Evolutionary conservation across 2,888 invertebrate species (phyloP).

Genomic region (Lepeophtheirus nordmannii): DNA sequence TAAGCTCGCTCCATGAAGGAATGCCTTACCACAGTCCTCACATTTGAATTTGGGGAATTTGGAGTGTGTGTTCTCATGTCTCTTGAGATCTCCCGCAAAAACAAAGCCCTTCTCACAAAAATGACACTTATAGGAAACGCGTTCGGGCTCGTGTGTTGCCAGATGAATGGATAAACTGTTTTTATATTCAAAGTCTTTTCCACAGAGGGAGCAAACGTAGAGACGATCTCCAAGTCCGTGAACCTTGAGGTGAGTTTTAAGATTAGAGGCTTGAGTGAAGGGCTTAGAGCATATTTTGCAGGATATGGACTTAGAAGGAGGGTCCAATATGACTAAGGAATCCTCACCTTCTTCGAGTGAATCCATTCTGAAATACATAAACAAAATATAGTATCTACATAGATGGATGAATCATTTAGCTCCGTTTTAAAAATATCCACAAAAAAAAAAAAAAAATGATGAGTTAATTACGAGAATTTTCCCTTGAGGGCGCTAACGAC

Average conservation of each 20-base stretch:
- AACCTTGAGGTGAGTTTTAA: conserved; percentile 14
- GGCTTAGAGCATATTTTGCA: conserved; percentile 4
- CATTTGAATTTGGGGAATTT: neutral
- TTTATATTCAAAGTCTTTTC: neutral
- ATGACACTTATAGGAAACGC: neutral
- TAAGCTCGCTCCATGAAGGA: conserved; percentile 11
- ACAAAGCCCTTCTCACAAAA: conserved; percentile 11
- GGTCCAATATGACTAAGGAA: neutral
- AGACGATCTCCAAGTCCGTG: conserved; percentile 5
- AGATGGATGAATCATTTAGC: too few species aligned
- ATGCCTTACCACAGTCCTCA: neutral
- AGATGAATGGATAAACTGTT: neutral
- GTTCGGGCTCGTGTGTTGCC: neutral
- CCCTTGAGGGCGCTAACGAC: too few species aligned
- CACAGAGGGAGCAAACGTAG: neutral
- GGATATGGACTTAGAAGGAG: neutral
- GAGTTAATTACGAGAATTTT: too few species aligned
- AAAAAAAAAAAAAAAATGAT: too few species aligned
- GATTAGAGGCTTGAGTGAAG: conserved; percentile 11
- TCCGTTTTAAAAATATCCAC: too few species aligned
- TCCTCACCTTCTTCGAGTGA: neutral
- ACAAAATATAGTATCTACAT: too few species aligned
- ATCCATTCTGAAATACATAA: too few species aligned
- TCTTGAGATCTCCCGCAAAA: neutral
- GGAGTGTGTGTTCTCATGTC: neutral